Base-by-base conservation (phyloP, 2,888 invertebrate species). In the Trissonchulus sp. region DNA sequence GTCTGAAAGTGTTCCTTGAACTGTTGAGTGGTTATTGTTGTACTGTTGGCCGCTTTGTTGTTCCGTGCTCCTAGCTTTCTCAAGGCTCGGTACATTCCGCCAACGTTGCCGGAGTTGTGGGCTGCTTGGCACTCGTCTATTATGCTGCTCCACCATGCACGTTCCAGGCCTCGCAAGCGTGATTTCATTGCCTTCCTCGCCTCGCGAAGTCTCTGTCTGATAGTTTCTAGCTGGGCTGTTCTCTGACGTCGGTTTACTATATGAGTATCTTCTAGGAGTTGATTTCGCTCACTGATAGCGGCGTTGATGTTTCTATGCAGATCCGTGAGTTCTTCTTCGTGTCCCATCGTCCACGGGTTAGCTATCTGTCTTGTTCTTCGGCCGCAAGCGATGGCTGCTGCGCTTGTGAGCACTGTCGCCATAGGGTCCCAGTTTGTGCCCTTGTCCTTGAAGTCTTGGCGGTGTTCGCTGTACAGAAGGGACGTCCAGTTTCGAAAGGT, bases 41-140 rank as follows among this genome's bases (percentile, higher is more conserved):
- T 60, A 60, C 60, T 60, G n/a, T 60, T 60, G 60, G 60, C 60
- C n/a, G n/a, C n/a, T 60, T 60, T 60, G 18, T n/a, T 60, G 18
- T n/a, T n/a, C 60, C 60, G 18, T n/a, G 60, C n/a, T 18, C 60
- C 60, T 23, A 60, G 60, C 18, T 60, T 60, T 23, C 60, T 18
- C 18, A 60, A n/a, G 18, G n/a, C 60, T n/a, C n/a, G 18, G 60
- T 60, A 60, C 60, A 60, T 60, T 18, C n/a, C 18, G 60, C 60
- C 60, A 23, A n/a, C n/a, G 60, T 60, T 60, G 60, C 18, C 60
- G 18, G 18, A n/a, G 18, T n/a, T 18, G 60, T n/a, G n/a, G 18
- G 60, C 60, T 23, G 60, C n/a, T 60, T 60, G 18, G 60, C 60
- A 60, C 60, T 60, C 60, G 18, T 60, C 60, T 18, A 60, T 60